These are phyloP conservation scores for Hippasteria phrygiana DNA, from an alignment of 53 echinoderm and acorn worm species.

Conservation along the genomic window DNA sequence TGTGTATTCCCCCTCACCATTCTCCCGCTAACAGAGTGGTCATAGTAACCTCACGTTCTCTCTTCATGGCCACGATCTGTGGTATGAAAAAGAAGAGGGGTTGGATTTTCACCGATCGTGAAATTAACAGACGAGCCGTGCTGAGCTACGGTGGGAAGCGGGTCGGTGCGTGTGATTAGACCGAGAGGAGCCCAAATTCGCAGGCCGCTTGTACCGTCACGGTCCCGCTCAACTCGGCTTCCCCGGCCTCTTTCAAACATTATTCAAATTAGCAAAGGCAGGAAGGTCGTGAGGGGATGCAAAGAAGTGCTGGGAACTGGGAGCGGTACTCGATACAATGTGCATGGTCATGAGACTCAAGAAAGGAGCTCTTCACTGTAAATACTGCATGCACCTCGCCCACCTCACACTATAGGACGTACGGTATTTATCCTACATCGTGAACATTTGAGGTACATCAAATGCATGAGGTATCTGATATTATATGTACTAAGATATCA, in stretches of 20 bases:
- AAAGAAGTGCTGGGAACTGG: constrained; percentile 2
- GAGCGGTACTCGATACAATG: background rate
- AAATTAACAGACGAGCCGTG: constrained; percentile 24
- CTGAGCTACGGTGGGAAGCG: background rate
- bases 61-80: background rate
- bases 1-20: background rate
- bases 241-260: background rate
- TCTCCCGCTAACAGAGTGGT: constrained; percentile 17
- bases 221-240: background rate
- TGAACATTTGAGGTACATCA: too few relatives aligned
- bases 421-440: too few relatives aligned
- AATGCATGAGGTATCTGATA: too few relatives aligned
- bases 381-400: too few relatives aligned
- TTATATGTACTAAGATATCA: too few relatives aligned
- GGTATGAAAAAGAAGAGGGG: background rate
- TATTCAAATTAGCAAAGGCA: background rate
- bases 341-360: background rate
- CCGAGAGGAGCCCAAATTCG: constrained; percentile 41
- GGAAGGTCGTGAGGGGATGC: background rate
- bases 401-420: too few relatives aligned
- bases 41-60: constrained; percentile 59
- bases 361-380: too few relatives aligned
- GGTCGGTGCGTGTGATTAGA: constrained; percentile 49
- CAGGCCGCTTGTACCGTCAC: constrained; percentile 55
- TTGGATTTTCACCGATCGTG: background rate